Evolutionary conservation across 2,888 invertebrate species (phyloP), one percentile per base, ranked within the genome.

Genomic region (Myopa tessellatipennis): DNA sequence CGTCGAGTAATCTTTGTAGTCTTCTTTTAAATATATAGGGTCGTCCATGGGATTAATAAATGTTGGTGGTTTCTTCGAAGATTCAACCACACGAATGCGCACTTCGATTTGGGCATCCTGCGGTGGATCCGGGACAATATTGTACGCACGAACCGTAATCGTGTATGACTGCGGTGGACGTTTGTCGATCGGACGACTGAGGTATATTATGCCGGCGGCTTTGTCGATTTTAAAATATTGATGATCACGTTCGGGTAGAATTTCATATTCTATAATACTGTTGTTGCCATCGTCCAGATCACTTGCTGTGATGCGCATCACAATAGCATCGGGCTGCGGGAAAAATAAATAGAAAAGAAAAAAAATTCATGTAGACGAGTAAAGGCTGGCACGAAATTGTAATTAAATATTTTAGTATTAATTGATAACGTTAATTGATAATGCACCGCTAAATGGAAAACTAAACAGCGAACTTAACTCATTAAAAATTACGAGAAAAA

Each of bases 271-370:
- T 14, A 98, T 93, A 83, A 94, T 93, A 78, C 97, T 96, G 90
- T 98, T 98, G 86, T 94, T 93, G 16, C 97, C 96, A 85, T 96
- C 95, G 86, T 98, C 98, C 82, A 96, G 94, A 88, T 97, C 97
- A 50, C 96, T 96, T 18, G 97, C 97, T 79, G 97, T 96, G 87
- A 97, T 95, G 87, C 95, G 92, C 94, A 96, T 95, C 80, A 97
- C 95, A 87, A 95, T 94, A 76, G 86, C 85, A 82, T 89, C 87
- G 81, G 88, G 84, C 88, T 89, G 85, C 34, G 34, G 7, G 36
- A 61, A 58, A 75, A 50, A 73, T 18, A 34, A 6, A 45, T 18
- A 50, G 40, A 61, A 63, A 36, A 58, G 50, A 52, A 38, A 16
- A 50, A 63, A 6, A 52, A 36, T 70, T 18, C 0, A 55, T 70